phyloP scores from a whole-genome alignment of 2,797 vertebrate genomes.

The Artibeus lituratus region DNA sequence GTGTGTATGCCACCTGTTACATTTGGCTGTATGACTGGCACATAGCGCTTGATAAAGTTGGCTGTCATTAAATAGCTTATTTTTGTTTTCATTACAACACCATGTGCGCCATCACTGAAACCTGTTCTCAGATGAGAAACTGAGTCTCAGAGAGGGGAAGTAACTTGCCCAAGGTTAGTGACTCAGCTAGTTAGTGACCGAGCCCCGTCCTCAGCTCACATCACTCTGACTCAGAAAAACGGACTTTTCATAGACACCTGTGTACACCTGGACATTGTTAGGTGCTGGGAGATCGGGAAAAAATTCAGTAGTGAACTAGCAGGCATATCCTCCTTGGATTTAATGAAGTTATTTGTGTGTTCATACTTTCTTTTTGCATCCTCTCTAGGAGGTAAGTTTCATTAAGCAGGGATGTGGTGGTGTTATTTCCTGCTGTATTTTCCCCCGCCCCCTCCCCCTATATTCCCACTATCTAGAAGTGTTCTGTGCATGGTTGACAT shows the following conservation, averaged over 20 bases:
- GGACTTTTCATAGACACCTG: background rate
- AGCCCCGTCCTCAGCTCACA: no score
- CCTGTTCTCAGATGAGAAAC: background rate
- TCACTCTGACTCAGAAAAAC: background rate
- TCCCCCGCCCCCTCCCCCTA: background rate
- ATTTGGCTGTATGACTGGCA: background rate
- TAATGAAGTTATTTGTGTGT: background rate
- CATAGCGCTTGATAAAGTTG: background rate
- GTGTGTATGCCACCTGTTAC: accelerated
- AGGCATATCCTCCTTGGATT: background rate
- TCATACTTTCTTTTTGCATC: background rate
- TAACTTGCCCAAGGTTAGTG: background rate
- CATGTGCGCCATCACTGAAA: accelerated
- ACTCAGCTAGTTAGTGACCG: background rate
- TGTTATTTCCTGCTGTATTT: background rate
- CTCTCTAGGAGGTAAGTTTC: background rate
- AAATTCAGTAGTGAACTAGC: background rate
- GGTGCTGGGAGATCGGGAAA: background rate
- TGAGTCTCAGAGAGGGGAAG: background rate
- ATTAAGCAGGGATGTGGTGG: background rate
- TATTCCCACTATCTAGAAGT: background rate
- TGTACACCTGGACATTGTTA: background rate
- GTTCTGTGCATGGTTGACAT: background rate
- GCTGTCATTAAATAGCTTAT: background rate
- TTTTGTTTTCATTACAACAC: background rate